phyloP scores from a whole-genome alignment of 30 jellyfish, hydroid and myxozoan species.

The Cassiopea andromeda region DNA sequence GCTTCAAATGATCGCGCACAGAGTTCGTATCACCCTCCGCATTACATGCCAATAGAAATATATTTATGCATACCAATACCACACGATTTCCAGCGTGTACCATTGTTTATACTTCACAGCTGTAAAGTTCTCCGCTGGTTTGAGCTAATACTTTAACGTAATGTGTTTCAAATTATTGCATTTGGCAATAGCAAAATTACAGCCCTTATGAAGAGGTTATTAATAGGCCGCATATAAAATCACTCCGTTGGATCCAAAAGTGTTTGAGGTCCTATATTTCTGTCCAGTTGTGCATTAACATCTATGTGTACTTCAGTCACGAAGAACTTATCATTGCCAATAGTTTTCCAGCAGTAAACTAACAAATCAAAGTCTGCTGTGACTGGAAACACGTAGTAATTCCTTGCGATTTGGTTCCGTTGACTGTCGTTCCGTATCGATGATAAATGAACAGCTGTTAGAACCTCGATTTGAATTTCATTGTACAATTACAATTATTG shows the following conservation, averaged over 20 bases:
- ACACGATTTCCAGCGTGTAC: not conserved
- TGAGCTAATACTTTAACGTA: too few relatives aligned
- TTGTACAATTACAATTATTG: not conserved
- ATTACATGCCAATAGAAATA: not conserved
- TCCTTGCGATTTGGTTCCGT: not conserved
- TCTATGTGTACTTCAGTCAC: not conserved
- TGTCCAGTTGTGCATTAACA: not conserved
- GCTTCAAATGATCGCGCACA: not conserved
- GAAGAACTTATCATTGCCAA: not conserved
- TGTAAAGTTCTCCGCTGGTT: too few relatives aligned
- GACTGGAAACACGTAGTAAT: not conserved
- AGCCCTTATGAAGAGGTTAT: too few relatives aligned
- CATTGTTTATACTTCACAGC: not conserved
- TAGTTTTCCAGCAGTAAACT: not conserved
- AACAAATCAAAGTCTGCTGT: not conserved
- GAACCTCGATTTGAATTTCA: slow-evolving; percentile 18
- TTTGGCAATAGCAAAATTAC: too few relatives aligned
- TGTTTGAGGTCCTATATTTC: not conserved
- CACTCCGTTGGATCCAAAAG: not conserved
- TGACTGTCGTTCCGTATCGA: not conserved
- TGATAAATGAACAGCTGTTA: slow-evolving; percentile 33
- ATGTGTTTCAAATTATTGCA: too few relatives aligned
- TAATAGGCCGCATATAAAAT: not conserved
- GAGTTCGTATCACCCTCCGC: not conserved
- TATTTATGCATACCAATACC: not conserved